Conservation (phyloP, 92 coral and sea anemone species). For the Palythoa heliodiscus region DNA sequence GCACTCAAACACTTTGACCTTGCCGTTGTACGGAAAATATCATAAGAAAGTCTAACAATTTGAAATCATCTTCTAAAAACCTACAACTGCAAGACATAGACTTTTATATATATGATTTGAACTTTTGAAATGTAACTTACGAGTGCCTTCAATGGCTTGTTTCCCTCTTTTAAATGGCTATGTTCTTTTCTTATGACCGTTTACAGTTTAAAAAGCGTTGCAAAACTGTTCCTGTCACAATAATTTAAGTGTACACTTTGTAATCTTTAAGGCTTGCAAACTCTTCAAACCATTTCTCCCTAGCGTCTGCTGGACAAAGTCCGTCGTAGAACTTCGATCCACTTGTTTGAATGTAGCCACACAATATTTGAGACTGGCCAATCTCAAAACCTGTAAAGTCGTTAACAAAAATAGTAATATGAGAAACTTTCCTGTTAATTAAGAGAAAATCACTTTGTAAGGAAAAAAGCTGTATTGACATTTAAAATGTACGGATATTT, state of each 20-base stretch:
- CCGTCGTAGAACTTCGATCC: constrained; percentile 59
- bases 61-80: too few relatives aligned
- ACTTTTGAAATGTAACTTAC: too few relatives aligned
- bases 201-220: neutral
- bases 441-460: neutral
- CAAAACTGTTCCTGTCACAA: neutral
- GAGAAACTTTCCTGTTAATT: neutral
- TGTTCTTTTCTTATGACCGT: too few relatives aligned
- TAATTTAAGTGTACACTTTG: constrained; percentile 56
- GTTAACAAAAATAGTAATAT: neutral
- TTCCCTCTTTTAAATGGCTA: too few relatives aligned
- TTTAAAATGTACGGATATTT: neutral
- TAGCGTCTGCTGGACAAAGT: constrained; percentile 4
- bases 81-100: too few relatives aligned
- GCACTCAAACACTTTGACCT: too few relatives aligned
- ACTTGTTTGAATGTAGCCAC: constrained; percentile 66
- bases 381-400: constrained; percentile 62
- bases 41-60: too few relatives aligned
- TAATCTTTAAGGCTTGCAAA: constrained; percentile 41
- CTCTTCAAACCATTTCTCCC: constrained; percentile 52
- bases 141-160: too few relatives aligned
- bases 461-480: neutral
- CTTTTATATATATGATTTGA: too few relatives aligned
- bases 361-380: constrained; percentile 41
- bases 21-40: too few relatives aligned